phyloP scores from a whole-genome alignment of 2,113 vertebrate genomes.

The Numida meleagris region DNA sequence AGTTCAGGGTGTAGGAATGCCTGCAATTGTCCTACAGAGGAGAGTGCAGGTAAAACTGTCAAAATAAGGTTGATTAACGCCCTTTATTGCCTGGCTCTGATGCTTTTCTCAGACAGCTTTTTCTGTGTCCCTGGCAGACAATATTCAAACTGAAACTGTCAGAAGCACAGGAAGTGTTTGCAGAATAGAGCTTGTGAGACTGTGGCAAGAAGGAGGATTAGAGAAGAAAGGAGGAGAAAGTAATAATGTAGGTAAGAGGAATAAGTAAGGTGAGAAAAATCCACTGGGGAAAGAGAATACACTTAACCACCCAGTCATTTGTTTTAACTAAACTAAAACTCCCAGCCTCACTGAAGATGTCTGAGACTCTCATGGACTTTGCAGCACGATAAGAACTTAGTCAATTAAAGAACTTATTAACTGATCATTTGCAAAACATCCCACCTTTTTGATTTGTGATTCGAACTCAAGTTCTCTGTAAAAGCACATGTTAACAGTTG shows the following conservation, averaged over 20 bases:
- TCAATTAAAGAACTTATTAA: background rate
- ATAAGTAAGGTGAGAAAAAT: background rate
- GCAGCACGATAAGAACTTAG: fast-evolving
- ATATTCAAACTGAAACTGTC: background rate
- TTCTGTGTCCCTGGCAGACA: background rate
- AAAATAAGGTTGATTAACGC: background rate
- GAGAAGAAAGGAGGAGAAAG: background rate
- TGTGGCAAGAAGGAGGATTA: background rate
- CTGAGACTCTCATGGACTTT: background rate
- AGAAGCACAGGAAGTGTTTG: background rate
- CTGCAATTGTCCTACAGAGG: background rate
- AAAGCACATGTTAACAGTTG: background rate
- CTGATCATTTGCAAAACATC: background rate
- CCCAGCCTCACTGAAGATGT: background rate
- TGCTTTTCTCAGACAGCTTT: background rate
- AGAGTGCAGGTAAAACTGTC: background rate
- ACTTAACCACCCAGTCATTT: background rate
- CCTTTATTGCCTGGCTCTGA: background rate
- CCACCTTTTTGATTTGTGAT: background rate
- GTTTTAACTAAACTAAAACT: background rate
- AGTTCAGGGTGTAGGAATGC: background rate
- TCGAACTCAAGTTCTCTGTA: background rate
- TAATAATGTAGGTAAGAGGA: background rate
- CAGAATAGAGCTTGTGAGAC: background rate
- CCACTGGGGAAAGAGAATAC: fast-evolving